Evolutionary conservation across 2,888 invertebrate species (phyloP).

Genomic region (Nomada lathburiana): DNA sequence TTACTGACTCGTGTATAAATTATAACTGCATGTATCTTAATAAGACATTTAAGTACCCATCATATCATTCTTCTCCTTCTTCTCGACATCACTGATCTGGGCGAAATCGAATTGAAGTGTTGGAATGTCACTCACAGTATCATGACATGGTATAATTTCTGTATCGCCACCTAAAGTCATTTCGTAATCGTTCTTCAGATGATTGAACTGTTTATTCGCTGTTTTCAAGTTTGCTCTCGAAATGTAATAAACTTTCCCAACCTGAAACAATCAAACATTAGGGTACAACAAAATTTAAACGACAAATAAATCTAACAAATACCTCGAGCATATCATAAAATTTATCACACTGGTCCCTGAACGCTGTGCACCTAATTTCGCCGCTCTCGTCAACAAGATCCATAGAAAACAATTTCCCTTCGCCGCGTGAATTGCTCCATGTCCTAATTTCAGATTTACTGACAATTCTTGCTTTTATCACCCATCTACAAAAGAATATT

Average conservation of each 20-base stretch:
- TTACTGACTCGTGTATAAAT: background rate
- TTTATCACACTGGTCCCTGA: conserved; percentile 94
- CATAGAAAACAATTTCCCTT: conserved; percentile 96
- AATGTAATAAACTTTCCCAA: conserved; percentile 94
- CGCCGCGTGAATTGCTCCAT: conserved; percentile 96
- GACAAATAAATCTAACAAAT: conserved; percentile 39
- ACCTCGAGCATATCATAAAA: conserved; percentile 96
- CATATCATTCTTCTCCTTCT: conserved; percentile 88
- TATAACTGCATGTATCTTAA: background rate
- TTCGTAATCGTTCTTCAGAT: conserved; percentile 97
- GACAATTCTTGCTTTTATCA: conserved; percentile 95
- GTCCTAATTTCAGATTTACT: conserved; percentile 92
- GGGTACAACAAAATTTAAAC: conserved; percentile 5
- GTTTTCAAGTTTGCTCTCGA: conserved; percentile 94
- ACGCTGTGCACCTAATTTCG: conserved; percentile 96
- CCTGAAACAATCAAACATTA: conserved; percentile 83
- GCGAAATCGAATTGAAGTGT: conserved; percentile 86
- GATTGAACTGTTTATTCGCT: conserved; percentile 95
- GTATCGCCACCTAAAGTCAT: conserved; percentile 94
- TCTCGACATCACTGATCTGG: conserved; percentile 89
- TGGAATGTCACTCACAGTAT: conserved; percentile 88
- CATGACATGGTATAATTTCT: conserved; percentile 84
- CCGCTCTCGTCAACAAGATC: conserved; percentile 97
- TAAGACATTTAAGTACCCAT: conserved; percentile 87
- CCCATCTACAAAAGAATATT: conserved; percentile 88